Conservation (phyloP, 2,888 invertebrate species). For the Dioctria rufipes region DNA sequence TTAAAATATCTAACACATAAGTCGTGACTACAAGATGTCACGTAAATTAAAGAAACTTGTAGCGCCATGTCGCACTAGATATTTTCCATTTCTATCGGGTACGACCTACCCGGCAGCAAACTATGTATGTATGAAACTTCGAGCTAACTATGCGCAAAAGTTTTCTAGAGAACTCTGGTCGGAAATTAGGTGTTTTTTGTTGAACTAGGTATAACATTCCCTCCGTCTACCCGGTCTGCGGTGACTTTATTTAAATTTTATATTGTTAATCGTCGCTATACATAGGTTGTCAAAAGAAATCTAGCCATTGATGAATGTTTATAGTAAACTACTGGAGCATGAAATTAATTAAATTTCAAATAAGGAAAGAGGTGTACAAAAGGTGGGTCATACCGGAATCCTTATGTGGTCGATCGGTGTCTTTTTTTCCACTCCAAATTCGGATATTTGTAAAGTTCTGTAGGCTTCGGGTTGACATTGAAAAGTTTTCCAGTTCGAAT, state of each 20-base stretch:
- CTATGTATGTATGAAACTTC: too few relatives aligned
- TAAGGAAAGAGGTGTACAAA: slow-evolving; percentile 19
- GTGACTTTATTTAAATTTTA: slow-evolving; percentile 25
- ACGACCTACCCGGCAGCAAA: too few relatives aligned
- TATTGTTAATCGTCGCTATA: slow-evolving; percentile 15
- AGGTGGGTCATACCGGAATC: slow-evolving; percentile 16
- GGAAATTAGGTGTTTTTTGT: too few relatives aligned
- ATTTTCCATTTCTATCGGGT: neutral
- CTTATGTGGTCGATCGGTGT: slow-evolving; percentile 21
- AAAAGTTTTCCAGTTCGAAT: slow-evolving; percentile 28
- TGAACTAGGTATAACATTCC: too few relatives aligned
- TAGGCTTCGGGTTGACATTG: slow-evolving; percentile 13
- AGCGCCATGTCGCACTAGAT: slow-evolving; percentile 10
- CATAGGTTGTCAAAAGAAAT: slow-evolving; percentile 21
- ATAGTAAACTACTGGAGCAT: slow-evolving; percentile 28
- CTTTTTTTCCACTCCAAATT: slow-evolving; percentile 5
- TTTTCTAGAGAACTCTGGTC: too few relatives aligned
- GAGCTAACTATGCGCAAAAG: too few relatives aligned
- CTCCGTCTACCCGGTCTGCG: neutral
- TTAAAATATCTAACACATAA: slow-evolving; percentile 36
- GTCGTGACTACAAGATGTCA: slow-evolving; percentile 35
- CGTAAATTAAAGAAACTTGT: slow-evolving; percentile 26
- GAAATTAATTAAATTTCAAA: slow-evolving; percentile 24
- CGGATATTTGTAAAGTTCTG: neutral
- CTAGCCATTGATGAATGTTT: neutral